Base-by-base conservation (phyloP, 2,888 invertebrate species). In the Drosophila yooni region DNA sequence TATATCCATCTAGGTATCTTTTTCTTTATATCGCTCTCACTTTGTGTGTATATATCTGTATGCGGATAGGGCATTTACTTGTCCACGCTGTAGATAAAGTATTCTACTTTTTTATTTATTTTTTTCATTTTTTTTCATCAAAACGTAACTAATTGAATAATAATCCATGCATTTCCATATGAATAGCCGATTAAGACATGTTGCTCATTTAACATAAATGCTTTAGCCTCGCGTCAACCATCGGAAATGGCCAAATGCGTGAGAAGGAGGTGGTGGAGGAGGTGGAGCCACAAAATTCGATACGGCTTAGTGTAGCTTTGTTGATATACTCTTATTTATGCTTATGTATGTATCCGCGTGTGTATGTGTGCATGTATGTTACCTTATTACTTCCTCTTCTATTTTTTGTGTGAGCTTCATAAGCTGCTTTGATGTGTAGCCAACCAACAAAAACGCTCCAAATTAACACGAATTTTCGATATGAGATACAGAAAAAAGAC, bases 81-180 rank as follows among this genome's bases (percentile, higher is more conserved):
- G 73, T 70, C n/a, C 57, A 54, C 51, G 31, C 70, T 50, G 25
- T 15, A 58, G 38, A 63, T 57, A 52, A 60, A 34, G 52, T 62
- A 83, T 85, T 80, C 77, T 50, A 68, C 51, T 75, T 63, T 71
- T 61, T 66, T 74, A n/a, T 40, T 40, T 83, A 74, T 43, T 57
- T 54, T 60, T 70, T 33, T 3, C 33, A 10, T 33, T 31, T 71
- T 66, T 71, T 73, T 76, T 76, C 68, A 76, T 75, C 65, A 82
- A 87, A 83, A 83, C 76, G 85, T 76, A 85, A 79, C 86, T 88
- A 87, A 87, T 87, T 88, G 88, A 87, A 87, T 87, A 87, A 87
- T 87, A 87, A 87, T 87, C 83, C 79, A 76, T 65, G 67, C 58
- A 87, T 87, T 87, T 85, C 86, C 82, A 88, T 87, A 88, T 87